Evolutionary conservation across 2,888 invertebrate species (phyloP), one percentile per base, ranked within the genome.

Genomic region (Chrysomela aeneicollis): DNA sequence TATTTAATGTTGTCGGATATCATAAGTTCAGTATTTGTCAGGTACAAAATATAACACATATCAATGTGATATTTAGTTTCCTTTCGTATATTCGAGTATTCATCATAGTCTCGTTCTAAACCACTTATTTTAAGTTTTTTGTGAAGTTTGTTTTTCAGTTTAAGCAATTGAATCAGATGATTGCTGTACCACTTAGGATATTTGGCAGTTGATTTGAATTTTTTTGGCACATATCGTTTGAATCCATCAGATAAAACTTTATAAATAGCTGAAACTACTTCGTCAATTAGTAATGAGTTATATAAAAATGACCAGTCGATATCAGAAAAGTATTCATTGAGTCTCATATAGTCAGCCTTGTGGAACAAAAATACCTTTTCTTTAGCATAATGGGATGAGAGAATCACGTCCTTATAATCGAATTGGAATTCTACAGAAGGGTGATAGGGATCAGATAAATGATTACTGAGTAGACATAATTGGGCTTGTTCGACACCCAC

Each of bases 311-410:
- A 35, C 35, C 35, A 35, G 9, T 35, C 12, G 35, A 35, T 9
- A 35, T 35, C 35, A 35, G 35, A 2, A n/a, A n/a, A n/a, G n/a
- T n/a, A n/a, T n/a, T n/a, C n/a, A n/a, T n/a, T n/a, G n/a, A 47
- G 19, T 5, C 17, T 15, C 2, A 5, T 19, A 17, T 47, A 47
- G 19, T 47, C 47, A 47, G 8, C 47, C n/a, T 47, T 19, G 19
- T 47, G 47, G 18, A 47, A 47, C n/a, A 18, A 17, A 47, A 47
- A 47, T 19, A 47, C 47, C n/a, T 47, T 47, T 47, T 35, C 35
- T 9, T 12, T 35, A 35, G 12, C 35, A 5, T 5, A 35, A 35
- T 9, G n/a, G n/a, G n/a, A n/a, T 8, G 2, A 35, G 35, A 35
- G 5, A 5, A 12, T 35, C 35, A 35, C 9, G 9, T 35, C 9